These are phyloP conservation scores for Cheirogaleus medius DNA, from an alignment of 2,113 vertebrate genomes.

Conservation along the genomic window DNA sequence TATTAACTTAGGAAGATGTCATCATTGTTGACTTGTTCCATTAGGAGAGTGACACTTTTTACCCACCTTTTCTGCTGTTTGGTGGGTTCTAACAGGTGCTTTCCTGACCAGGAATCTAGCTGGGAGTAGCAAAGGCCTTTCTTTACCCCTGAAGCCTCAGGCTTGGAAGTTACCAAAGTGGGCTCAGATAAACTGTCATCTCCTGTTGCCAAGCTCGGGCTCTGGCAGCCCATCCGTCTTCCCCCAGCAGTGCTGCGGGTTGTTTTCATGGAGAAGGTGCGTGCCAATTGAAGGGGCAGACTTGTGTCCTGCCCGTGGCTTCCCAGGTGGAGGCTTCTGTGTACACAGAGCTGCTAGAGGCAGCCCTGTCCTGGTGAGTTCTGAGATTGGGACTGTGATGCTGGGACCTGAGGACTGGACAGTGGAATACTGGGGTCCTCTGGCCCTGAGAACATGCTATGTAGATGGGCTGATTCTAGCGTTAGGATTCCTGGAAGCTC, in stretches of 20 bases:
- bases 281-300: accelerated
- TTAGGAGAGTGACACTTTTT: not conserved
- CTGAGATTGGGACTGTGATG: not conserved
- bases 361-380: not conserved
- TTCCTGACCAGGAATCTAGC: not conserved
- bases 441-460: accelerated
- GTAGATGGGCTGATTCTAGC: not conserved
- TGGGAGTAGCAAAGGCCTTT: not conserved
- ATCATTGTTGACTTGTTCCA: not conserved
- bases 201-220: not conserved
- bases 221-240: not conserved
- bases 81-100: not conserved
- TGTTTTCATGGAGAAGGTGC: not conserved
- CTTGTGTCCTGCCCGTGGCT: not conserved
- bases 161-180: not conserved
- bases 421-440: not conserved
- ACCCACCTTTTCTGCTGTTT: not conserved
- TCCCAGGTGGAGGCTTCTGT: not conserved
- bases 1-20: not conserved
- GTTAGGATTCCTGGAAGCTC: not conserved
- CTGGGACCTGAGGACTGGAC: not conserved
- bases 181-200: not conserved
- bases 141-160: not conserved
- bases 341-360: not conserved
- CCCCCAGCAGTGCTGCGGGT: not conserved